A percentile compares a stretch with the other conserved stretches of the same genome.
These are phyloP conservation scores for Drosophila neocordata DNA, from an alignment of 1,140 invertebrate species.

Conservation along the genomic window DNA sequence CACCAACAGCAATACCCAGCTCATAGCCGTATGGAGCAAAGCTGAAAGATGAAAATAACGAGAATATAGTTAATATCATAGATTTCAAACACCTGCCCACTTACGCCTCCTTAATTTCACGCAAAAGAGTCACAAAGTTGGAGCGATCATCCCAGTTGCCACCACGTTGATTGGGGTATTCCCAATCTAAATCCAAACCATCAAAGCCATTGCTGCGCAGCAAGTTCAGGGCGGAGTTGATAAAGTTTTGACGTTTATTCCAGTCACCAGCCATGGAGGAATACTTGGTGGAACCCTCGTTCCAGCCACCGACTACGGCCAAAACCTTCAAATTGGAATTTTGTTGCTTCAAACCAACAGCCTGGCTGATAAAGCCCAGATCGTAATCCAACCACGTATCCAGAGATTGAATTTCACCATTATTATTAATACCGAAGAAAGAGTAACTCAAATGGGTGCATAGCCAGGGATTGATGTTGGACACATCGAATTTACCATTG, in stretches of 20 bases:
- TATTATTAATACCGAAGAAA: slow-evolving; percentile 86
- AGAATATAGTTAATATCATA: neutral
- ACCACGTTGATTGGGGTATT: slow-evolving; percentile 88
- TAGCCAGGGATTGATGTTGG: slow-evolving; percentile 86
- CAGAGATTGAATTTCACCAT: slow-evolving; percentile 81
- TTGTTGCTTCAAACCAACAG: slow-evolving; percentile 85
- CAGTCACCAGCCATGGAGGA: slow-evolving; percentile 84
- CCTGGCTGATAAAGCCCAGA: slow-evolving; percentile 83
- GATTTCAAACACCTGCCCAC: neutral
- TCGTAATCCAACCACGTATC: slow-evolving; percentile 68
- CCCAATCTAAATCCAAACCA: slow-evolving; percentile 92
- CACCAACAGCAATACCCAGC: slow-evolving; percentile 86
- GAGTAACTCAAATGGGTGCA: slow-evolving; percentile 90
- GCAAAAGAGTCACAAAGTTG: slow-evolving; percentile 84
- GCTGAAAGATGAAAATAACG: neutral
- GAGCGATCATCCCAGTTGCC: slow-evolving; percentile 83
- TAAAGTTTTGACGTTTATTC: slow-evolving; percentile 84
- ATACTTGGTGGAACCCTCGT: slow-evolving; percentile 87
- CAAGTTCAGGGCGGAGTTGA: slow-evolving; percentile 85
- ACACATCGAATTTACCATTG: slow-evolving; percentile 86
- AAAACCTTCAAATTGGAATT: slow-evolving; percentile 87
- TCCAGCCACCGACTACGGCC: slow-evolving; percentile 91
- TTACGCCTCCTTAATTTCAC: slow-evolving; percentile 85
- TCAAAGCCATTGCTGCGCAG: slow-evolving; percentile 87
- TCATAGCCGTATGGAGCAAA: slow-evolving; percentile 84